phyloP scores from a whole-genome alignment of 1,140 invertebrate genomes.

The Saccostrea glomerata region DNA sequence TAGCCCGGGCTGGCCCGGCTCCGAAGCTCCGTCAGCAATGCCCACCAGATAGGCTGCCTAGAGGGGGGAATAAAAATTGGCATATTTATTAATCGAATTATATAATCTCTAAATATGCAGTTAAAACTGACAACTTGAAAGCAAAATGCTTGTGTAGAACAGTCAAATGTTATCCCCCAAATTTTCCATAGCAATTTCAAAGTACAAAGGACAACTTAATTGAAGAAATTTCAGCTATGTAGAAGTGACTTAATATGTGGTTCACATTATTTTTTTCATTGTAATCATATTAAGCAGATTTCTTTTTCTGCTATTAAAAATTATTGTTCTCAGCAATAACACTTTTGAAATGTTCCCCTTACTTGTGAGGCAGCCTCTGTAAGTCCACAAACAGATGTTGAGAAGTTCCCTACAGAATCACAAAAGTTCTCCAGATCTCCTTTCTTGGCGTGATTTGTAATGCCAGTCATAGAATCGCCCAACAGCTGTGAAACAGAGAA shows the following conservation, averaged over 20 bases:
- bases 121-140: too few species aligned
- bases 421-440: conserved; percentile 93
- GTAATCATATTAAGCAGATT: neutral
- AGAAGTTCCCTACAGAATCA: conserved; percentile 90
- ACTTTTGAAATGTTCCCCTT: conserved; percentile 24
- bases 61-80: conserved; percentile 24
- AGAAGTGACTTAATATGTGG: too few species aligned
- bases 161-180: too few species aligned
- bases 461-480: conserved; percentile 83
- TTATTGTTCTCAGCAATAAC: neutral
- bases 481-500: conserved; percentile 62
- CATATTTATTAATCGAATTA: too few species aligned
- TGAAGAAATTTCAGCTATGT: too few species aligned
- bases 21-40: conserved; percentile 92
- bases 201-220: too few species aligned
- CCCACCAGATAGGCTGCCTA: conserved; percentile 96
- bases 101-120: too few species aligned
- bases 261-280: too few species aligned
- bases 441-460: conserved; percentile 94
- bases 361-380: conserved; percentile 92
- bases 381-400: conserved; percentile 92
- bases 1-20: conserved; percentile 93
- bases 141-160: too few species aligned
- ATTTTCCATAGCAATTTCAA: too few species aligned
- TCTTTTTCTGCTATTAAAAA: neutral